Conservation (phyloP, 1,140 invertebrate genomes). For the Drosophila takahashii region DNA sequence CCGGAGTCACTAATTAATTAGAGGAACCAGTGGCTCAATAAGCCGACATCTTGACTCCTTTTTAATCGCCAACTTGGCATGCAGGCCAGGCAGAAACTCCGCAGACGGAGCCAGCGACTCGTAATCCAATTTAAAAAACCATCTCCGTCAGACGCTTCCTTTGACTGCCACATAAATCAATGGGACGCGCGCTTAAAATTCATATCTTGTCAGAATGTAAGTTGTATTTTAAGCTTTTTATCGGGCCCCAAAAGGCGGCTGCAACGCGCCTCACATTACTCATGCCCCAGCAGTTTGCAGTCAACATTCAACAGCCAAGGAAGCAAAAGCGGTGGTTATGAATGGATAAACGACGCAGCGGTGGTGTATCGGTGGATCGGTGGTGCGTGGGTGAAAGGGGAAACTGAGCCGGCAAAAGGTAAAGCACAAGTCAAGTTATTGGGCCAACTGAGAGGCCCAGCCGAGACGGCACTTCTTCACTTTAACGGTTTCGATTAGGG, state of each 20-base stretch:
- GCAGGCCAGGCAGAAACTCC: slow-evolving; percentile 48
- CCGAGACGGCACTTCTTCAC: neutral
- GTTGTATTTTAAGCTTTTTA: slow-evolving; percentile 83
- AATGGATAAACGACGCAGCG: slow-evolving; percentile 40
- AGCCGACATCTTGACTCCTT: slow-evolving; percentile 45
- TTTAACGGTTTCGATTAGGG: slow-evolving; percentile 23
- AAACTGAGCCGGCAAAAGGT: slow-evolving; percentile 20
- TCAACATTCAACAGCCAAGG: slow-evolving; percentile 17
- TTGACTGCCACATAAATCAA: slow-evolving; percentile 65
- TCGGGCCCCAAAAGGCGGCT: slow-evolving; percentile 68
- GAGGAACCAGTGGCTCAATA: slow-evolving; percentile 32
- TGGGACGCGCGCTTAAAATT: slow-evolving; percentile 73
- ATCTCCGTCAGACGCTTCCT: slow-evolving; percentile 51
- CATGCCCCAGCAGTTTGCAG: slow-evolving; percentile 46
- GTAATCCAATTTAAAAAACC: slow-evolving; percentile 81
- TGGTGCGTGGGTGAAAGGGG: neutral
- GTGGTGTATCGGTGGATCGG: neutral
- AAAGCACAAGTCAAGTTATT: slow-evolving; percentile 41
- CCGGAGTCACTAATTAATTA: slow-evolving; percentile 64
- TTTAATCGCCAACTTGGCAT: slow-evolving; percentile 62
- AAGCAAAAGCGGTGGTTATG: slow-evolving; percentile 38
- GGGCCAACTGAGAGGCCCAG: slow-evolving; percentile 22
- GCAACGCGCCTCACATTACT: slow-evolving; percentile 72
- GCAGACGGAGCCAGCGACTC: slow-evolving; percentile 27
- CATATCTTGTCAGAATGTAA: slow-evolving; percentile 80